phyloP scores from a whole-genome alignment of 2,113 vertebrate genomes.

The Narcine bancroftii region DNA sequence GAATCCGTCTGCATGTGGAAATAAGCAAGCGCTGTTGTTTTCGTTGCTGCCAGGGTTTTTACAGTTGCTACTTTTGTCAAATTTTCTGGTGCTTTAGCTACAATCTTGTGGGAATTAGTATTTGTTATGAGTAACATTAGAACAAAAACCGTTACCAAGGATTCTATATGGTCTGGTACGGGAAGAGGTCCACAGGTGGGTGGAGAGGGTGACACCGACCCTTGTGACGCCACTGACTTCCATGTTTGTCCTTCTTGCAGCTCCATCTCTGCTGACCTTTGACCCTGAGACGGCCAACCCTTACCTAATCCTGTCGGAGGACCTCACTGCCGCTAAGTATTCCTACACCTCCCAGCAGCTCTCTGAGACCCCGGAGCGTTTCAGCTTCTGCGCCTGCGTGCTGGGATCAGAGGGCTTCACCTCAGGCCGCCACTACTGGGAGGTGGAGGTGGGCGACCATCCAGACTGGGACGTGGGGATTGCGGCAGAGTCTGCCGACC shows the following conservation, averaged over 20 bases:
- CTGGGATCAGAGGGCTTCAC: constrained; percentile 37
- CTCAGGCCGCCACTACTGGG: constrained; percentile 42
- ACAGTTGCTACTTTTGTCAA: no score
- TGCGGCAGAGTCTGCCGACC: constrained; percentile 15
- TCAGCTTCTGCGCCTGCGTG: constrained; percentile 40
- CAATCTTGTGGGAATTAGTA: no score
- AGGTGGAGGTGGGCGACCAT: constrained; percentile 41
- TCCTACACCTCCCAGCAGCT: constrained; percentile 30
- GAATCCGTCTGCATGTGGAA: no score
- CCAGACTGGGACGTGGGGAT: constrained; percentile 42
- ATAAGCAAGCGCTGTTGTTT: no score
- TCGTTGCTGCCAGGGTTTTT: no score
- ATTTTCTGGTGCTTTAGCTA: no score
- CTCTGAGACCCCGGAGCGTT: constrained; percentile 13
- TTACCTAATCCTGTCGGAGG: constrained; percentile 39
- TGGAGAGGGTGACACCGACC: no score
- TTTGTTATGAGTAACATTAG: no score
- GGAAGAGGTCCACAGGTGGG: no score
- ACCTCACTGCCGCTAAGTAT: constrained; percentile 37
- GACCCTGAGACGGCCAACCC: constrained; percentile 40
- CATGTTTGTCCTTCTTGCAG: background rate
- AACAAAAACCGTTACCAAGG: no score
- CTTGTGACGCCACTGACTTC: no score
- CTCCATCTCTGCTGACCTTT: constrained; percentile 38
- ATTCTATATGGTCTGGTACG: no score